These are phyloP conservation scores for Mus caroli DNA, from an alignment of 2,797 vertebrate species.

Conservation along the genomic window DNA sequence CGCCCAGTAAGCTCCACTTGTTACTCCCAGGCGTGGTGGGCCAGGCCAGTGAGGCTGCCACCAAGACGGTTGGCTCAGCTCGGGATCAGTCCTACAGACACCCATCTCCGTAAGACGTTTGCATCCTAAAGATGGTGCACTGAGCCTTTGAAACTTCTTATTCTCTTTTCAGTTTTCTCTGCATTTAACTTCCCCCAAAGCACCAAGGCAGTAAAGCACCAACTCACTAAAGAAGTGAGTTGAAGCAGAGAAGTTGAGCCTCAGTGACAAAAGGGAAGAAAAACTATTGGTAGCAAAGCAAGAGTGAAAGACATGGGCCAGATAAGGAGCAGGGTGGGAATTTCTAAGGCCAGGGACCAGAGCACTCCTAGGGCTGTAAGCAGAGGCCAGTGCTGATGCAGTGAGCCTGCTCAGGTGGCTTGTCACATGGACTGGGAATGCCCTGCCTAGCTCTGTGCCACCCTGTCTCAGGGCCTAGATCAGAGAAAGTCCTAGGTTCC, in stretches of 20 bases:
- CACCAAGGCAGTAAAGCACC: too few species aligned
- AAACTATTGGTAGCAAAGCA: background rate
- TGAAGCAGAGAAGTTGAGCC: background rate
- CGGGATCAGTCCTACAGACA: background rate
- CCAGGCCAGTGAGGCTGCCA: background rate
- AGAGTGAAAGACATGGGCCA: background rate
- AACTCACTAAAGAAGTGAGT: background rate
- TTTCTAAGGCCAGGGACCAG: background rate
- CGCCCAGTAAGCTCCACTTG: background rate
- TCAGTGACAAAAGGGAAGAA: background rate
- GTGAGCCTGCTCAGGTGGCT: fast-evolving
- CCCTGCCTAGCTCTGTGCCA: background rate
- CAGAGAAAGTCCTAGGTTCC: background rate
- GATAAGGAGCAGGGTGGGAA: background rate
- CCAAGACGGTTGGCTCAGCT: background rate
- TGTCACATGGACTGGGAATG: fast-evolving
- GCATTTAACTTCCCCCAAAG: background rate
- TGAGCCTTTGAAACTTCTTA: background rate
- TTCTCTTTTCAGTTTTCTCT: background rate
- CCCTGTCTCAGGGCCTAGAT: background rate
- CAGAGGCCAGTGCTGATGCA: background rate
- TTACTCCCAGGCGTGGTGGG: background rate
- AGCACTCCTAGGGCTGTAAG: background rate
- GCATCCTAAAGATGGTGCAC: background rate
- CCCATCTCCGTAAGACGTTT: background rate